Conservation (phyloP, 2,888 invertebrate species). For the Cryptocheilus praepositus region DNA sequence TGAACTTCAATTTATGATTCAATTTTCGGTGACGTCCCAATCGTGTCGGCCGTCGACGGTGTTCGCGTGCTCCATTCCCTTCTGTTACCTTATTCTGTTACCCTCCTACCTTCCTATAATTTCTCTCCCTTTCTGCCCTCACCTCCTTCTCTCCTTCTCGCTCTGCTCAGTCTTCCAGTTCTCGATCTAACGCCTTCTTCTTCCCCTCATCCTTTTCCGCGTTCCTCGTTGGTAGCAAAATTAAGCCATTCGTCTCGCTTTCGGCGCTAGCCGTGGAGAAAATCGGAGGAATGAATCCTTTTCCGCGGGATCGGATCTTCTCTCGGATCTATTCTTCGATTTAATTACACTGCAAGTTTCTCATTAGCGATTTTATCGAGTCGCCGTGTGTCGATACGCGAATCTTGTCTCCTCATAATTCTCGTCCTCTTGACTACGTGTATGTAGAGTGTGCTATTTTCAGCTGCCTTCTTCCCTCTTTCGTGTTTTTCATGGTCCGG, state of each 20-base stretch:
- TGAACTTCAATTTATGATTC: conserved; percentile 56
- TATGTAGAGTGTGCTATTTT: no score
- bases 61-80: background rate
- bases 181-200: background rate
- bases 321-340: background rate
- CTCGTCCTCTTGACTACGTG: no score
- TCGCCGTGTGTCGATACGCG: no score
- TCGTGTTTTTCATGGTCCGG: no score
- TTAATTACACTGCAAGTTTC: background rate
- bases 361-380: background rate
- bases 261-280: background rate
- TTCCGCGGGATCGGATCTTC: background rate
- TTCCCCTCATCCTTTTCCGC: conserved; percentile 14
- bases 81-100: background rate
- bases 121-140: background rate
- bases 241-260: conserved; percentile 56
- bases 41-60: conserved; percentile 14
- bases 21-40: conserved; percentile 48
- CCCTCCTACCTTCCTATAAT: background rate
- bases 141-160: no score
- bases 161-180: conserved; percentile 10
- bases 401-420: no score
- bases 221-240: conserved; percentile 44
- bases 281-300: background rate
- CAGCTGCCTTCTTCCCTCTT: no score